Conservation (phyloP, 2,797 vertebrate genomes). For the Enteromius radiatus region DNA sequence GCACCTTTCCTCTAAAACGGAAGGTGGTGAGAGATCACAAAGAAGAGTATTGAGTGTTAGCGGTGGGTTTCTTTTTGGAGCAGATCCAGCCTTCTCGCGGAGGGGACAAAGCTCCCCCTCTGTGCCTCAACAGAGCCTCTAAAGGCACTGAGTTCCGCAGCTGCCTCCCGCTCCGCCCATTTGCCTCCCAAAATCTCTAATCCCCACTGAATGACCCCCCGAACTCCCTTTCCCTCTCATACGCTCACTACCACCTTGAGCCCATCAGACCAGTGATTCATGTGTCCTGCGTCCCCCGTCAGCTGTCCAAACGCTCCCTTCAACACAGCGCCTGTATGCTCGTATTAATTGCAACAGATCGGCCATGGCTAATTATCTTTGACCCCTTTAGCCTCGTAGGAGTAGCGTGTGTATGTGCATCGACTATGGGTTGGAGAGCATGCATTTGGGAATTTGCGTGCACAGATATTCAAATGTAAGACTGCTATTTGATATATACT, state of each 20-base stretch:
- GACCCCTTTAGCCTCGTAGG: conserved; percentile 48
- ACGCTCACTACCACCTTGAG: conserved; percentile 50
- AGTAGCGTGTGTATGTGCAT: conserved; percentile 10
- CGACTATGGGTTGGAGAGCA: conserved; percentile 9
- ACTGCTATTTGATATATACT: not conserved
- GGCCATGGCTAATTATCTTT: conserved; percentile 68
- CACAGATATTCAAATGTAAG: not conserved
- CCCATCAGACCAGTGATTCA: conserved; percentile 58
- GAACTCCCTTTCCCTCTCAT: conserved; percentile 48
- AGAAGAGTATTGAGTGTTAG: conserved; percentile 67
- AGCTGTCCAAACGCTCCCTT: conserved; percentile 71
- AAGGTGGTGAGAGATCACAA: conserved; percentile 73
- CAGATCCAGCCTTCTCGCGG: conserved; percentile 68
- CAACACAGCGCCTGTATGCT: conserved; percentile 68
- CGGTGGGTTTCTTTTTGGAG: conserved; percentile 61
- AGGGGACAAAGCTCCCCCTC: conserved; percentile 76
- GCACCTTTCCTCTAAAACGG: conserved; percentile 68
- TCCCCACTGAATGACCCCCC: conserved; percentile 75
- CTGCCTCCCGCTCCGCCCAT: conserved; percentile 70
- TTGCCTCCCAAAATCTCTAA: conserved; percentile 74
- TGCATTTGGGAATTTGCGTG: not conserved
- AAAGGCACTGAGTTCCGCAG: conserved; percentile 76
- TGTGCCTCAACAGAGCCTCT: conserved; percentile 69
- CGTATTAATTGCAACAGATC: conserved; percentile 72
- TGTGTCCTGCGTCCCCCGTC: conserved; percentile 69